Evolutionary conservation across 2,888 invertebrate genomes (phyloP).

Genomic region (Lamproptera curius): DNA sequence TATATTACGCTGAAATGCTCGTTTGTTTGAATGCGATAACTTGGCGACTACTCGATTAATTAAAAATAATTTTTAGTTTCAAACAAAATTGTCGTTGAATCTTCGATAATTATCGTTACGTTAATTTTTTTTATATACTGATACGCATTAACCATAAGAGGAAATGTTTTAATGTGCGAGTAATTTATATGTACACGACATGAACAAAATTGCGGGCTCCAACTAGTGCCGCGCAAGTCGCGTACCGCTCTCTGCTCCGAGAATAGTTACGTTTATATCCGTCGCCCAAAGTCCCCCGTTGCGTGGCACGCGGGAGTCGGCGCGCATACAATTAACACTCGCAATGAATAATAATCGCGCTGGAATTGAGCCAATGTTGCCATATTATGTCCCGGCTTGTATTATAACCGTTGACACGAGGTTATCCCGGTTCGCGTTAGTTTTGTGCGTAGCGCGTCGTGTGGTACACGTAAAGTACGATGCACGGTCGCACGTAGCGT

Average conservation of each 20-base stretch:
- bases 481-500: not conserved
- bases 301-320: slow-evolving; percentile 61
- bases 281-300: slow-evolving; percentile 70
- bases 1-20: no score
- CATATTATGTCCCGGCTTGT: slow-evolving; percentile 52
- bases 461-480: no score
- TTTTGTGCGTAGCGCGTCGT: slow-evolving; percentile 63
- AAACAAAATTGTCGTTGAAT: no score
- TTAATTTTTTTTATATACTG: no score
- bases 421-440: slow-evolving; percentile 72
- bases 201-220: no score
- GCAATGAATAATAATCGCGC: slow-evolving; percentile 63
- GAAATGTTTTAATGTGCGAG: no score
- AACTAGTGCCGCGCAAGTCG: slow-evolving; percentile 16
- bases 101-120: no score
- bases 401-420: slow-evolving; percentile 56
- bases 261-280: slow-evolving; percentile 68
- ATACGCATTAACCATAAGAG: no score
- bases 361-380: slow-evolving; percentile 57
- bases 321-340: slow-evolving; percentile 71
- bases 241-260: slow-evolving; percentile 43
- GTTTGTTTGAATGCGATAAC: no score
- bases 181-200: no score
- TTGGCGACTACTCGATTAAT: no score
- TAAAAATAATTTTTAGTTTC: no score